Conservation (phyloP, 2,888 invertebrate species). For the Spialia ferax region DNA sequence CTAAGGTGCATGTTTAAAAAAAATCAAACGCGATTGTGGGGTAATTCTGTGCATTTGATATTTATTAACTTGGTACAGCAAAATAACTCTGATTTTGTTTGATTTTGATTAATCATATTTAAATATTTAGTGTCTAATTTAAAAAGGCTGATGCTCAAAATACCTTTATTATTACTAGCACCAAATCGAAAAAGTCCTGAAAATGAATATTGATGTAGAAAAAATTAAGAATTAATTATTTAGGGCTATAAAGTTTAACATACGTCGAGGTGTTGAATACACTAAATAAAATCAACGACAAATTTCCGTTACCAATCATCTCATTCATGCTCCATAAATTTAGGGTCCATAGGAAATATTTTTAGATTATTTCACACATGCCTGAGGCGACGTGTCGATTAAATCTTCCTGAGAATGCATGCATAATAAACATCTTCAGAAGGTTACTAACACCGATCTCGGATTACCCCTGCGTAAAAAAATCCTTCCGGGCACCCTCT, state of each 20-base stretch:
- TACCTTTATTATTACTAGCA: not conserved
- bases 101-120: not conserved
- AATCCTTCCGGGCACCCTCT: slow-evolving; percentile 76
- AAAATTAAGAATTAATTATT: no score
- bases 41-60: slow-evolving; percentile 27
- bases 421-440: slow-evolving; percentile 79
- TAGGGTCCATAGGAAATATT: slow-evolving; percentile 68
- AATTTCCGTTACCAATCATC: slow-evolving; percentile 62
- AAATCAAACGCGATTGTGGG: slow-evolving; percentile 29
- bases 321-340: slow-evolving; percentile 55
- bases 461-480: slow-evolving; percentile 72
- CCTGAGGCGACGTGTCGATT: slow-evolving; percentile 67
- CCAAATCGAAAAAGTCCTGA: not conserved
- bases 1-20: slow-evolving; percentile 54
- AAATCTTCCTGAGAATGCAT: slow-evolving; percentile 85
- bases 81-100: not conserved
- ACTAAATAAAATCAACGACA: slow-evolving; percentile 22
- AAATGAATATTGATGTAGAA: not conserved
- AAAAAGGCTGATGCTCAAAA: not conserved
- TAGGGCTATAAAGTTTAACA: no score
- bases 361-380: slow-evolving; percentile 62
- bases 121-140: not conserved
- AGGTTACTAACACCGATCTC: slow-evolving; percentile 72
- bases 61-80: not conserved
- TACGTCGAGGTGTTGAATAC: slow-evolving; percentile 13